Evolutionary conservation across 1,140 invertebrate species (phyloP), one percentile per base, ranked within the genome.

Genomic region (Drosophila nigrodunni): DNA sequence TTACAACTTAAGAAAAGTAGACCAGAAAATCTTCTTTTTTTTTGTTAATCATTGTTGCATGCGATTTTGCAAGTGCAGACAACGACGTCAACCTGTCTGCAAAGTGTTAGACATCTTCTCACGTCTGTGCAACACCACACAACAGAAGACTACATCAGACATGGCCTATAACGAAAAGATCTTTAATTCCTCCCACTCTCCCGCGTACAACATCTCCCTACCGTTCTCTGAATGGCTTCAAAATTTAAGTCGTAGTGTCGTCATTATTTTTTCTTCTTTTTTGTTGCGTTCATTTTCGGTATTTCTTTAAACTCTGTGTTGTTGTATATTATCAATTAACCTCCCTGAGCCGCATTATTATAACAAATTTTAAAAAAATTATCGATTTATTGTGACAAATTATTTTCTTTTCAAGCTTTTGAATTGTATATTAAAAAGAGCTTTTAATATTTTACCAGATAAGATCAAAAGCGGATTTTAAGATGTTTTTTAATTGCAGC

Each of bases 21-120:
- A 74, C 86, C 66, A 81, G 88, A 75, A 70, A 74, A 43, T 49
- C 64, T 76, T 47, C 61, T 82, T 78, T 68, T 61, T 61, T 74
- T 71, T 61, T 30, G 25, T 74, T 71, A 35, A 59, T 21, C 72
- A 62, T 65, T 61, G 67, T 55, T 65, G 58, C 67, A 69, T 78
- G 78, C 60, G 47, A 70, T 85, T 74, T 88, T 83, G 85, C 80
- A 88, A 89, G 80, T 88, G 83, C 74, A 82, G 82, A 67, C 74
- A 49, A 71, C 58, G 77, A 68, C 74, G 83, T 85, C 85, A 79
- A 78, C 68, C 64, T 88, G 85, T 88, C 85, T 88, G 78, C 85
- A 78, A 85, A 89, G 85, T 88, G 85, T 88, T 85, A 82, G 83
- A 83, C 83, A 88, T 89, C 83, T 88, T 88, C 83, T 88, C 83